Base-by-base conservation (phyloP, 2,888 invertebrate species). In the Caenorhabditis sulstoni region DNA sequence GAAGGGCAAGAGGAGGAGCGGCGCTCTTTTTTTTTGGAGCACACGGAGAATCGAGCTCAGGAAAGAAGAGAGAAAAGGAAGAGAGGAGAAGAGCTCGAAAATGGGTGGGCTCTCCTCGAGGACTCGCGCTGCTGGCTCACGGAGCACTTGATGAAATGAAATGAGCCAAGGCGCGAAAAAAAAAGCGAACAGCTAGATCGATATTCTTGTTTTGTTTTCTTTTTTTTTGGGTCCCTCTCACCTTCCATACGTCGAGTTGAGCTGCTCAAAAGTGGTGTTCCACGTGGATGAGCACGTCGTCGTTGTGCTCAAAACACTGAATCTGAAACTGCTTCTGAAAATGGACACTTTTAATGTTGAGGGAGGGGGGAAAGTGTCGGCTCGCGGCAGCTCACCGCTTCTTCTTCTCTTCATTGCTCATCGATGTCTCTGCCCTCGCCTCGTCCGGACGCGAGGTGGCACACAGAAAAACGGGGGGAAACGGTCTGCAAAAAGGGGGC, bases 321-420 rank as follows among this genome's bases (percentile, higher is more conserved):
- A 76, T 78, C 78, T 71, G 62, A 39, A 71, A 70, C 58, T 59
- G 35, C 39, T 20, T 1, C 64, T 73, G 64, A 41, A 58, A 68
- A 70, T 7, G n/a, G n/a, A n/a, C n/a, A n/a, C n/a, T n/a, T n/a
- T n/a, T n/a, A n/a, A n/a, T n/a, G n/a, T n/a, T n/a, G 14, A 41
- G 4, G 47, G 16, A 35, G 29, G 29, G 52, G 23, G 14, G n/a
- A 11, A 20, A 57, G 39, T 41, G 14, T 8, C 39, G 39, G 14
- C 8, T n/a, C 20, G 14, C 9, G 5, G 7, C 47, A 16, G 1
- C 47, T 7, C 53, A 70, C 70, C 73, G 57, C 57, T 65, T 73
- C 41, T 64, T 62, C 22, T 73, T 62, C 64, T 73, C 64, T 20
- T 73, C 64, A 57, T 64, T 49, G 62, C 58, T 67, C 67, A 67